A percentile compares a stretch with the other conserved stretches of the same genome.
phyloP scores from a whole-genome alignment of 1,140 invertebrate genomes.

The Hyphantria cunea region DNA sequence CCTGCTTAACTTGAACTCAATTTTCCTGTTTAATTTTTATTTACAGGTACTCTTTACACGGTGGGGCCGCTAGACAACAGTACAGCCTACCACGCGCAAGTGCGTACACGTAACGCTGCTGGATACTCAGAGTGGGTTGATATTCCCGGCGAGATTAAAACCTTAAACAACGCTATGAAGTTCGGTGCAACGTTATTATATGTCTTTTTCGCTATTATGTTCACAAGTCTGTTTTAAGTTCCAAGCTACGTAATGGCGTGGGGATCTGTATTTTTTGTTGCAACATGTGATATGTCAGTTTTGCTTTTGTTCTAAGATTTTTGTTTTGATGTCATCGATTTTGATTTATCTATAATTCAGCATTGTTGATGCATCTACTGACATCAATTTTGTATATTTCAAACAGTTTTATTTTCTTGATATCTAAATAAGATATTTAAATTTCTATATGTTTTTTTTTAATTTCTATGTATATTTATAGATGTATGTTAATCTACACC shows the following conservation, averaged over 20 bases:
- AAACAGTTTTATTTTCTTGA: background rate
- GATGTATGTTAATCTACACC: background rate
- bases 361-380: no score
- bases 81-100: conserved; percentile 60
- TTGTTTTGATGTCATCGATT: no score
- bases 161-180: conserved; percentile 43
- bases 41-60: conserved; percentile 56
- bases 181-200: conserved; percentile 41
- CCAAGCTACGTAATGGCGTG: conserved; percentile 19
- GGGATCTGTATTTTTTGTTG: conserved; percentile 7
- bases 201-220: conserved; percentile 27
- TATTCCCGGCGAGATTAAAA: conserved; percentile 33
- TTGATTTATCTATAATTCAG: no score
- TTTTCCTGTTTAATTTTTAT: conserved; percentile 18
- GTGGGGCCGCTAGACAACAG: conserved; percentile 53
- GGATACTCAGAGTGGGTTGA: conserved; percentile 64
- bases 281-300: background rate
- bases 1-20: background rate
- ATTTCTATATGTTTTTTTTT: background rate
- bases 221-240: conserved; percentile 21
- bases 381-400: background rate
- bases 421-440: background rate
- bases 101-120: conserved; percentile 59
- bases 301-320: no score
- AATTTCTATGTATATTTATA: no score